phyloP scores from a whole-genome alignment of 64 coral and sea anemone genomes.

The Pocillopora verrucosa region DNA sequence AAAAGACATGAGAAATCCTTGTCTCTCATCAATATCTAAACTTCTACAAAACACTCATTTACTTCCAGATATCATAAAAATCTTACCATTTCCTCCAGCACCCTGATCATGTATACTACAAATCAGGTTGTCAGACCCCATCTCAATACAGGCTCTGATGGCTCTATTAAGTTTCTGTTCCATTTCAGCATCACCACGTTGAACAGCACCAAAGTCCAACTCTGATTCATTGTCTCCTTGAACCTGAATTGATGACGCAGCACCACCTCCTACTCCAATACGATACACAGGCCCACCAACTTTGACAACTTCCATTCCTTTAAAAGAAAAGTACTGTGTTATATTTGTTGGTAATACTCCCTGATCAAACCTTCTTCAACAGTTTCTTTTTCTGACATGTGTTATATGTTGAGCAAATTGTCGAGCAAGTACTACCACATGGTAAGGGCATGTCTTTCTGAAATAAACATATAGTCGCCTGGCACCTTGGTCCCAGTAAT shows the following conservation, averaged over 20 bases:
- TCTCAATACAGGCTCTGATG: slow-evolving; percentile 87
- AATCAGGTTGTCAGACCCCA: slow-evolving; percentile 79
- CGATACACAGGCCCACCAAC: slow-evolving; percentile 95
- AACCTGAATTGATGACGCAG: slow-evolving; percentile 95
- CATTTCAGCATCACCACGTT: slow-evolving; percentile 98
- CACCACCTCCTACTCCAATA: slow-evolving; percentile 94
- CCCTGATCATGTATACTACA: slow-evolving; percentile 99
- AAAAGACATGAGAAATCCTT: not conserved
- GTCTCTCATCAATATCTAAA: too few relatives aligned
- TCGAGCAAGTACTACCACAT: too few relatives aligned
- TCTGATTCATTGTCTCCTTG: slow-evolving; percentile 95
- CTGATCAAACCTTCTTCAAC: too few relatives aligned
- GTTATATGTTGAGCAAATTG: too few relatives aligned
- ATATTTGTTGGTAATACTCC: too few relatives aligned
- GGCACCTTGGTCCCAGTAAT: too few relatives aligned
- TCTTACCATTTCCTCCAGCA: slow-evolving; percentile 93
- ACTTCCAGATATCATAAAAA: not conserved
- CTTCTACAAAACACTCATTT: too few relatives aligned
- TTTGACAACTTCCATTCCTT: slow-evolving; percentile 95
- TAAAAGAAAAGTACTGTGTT: not conserved
- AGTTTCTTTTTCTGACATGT: too few relatives aligned
- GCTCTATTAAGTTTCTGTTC: slow-evolving; percentile 96
- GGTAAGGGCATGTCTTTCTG: too few relatives aligned
- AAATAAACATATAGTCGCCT: too few relatives aligned
- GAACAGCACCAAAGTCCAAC: slow-evolving; percentile 96